These are phyloP conservation scores for Myioborus miniatus DNA, from an alignment of 2,797 vertebrate species.

Conservation along the genomic window DNA sequence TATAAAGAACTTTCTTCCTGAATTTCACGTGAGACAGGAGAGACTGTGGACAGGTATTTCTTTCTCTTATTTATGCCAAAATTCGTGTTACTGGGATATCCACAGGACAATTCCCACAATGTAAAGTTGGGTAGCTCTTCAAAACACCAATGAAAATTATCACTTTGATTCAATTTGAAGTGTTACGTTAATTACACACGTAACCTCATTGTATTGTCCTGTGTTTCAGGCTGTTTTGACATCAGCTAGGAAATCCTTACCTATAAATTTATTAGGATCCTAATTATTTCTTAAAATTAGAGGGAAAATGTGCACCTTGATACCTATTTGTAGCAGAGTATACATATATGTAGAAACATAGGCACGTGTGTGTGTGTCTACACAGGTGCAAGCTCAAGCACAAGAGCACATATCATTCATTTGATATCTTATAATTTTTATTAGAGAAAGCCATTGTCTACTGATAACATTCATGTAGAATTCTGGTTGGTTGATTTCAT, in stretches of 20 bases:
- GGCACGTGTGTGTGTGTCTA: accelerated
- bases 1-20: not conserved
- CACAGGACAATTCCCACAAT: not conserved
- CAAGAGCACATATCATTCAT: not conserved
- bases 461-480: not conserved
- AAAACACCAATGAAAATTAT: not conserved
- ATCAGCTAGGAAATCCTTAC: not conserved
- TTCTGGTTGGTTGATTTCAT: not conserved
- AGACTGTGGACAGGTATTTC: not conserved
- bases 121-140: not conserved
- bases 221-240: not conserved
- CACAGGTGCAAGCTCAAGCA: not conserved
- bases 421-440: not conserved
- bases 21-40: not conserved
- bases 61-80: not conserved
- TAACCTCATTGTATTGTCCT: not conserved
- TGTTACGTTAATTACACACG: not conserved
- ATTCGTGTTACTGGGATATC: not conserved
- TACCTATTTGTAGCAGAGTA: not conserved
- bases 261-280: not conserved
- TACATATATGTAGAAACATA: not conserved
- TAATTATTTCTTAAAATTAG: not conserved
- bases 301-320: not conserved
- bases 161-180: not conserved
- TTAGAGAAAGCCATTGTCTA: not conserved